phyloP scores from a whole-genome alignment of 2,797 vertebrate species.

The Cyprinella venusta region DNA sequence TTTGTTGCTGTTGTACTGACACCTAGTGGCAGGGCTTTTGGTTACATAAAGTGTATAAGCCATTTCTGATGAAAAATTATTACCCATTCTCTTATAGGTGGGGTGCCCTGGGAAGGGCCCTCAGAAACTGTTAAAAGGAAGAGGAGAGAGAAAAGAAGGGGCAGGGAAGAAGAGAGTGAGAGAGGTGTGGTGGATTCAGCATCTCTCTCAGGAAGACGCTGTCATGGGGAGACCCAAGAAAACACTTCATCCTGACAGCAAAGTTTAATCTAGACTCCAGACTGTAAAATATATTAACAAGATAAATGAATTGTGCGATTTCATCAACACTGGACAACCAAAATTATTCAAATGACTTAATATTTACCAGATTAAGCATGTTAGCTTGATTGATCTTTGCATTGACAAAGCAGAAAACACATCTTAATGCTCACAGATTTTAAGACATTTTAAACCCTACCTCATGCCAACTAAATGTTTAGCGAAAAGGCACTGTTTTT shows the following conservation, averaged over 20 bases:
- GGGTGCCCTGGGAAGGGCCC: constrained; percentile 60
- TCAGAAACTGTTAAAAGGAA: constrained; percentile 51
- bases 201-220: constrained; percentile 51
- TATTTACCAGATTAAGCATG: not conserved
- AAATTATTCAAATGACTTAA: not conserved
- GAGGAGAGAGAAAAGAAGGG: constrained; percentile 50
- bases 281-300: constrained; percentile 14
- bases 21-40: constrained; percentile 30
- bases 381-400: not conserved
- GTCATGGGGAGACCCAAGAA: constrained; percentile 63
- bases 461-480: constrained; percentile 43
- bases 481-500: constrained; percentile 12
- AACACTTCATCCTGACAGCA: constrained; percentile 68
- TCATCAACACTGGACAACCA: constrained; percentile 4
- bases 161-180: constrained; percentile 16
- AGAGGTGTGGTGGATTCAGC: constrained; percentile 21
- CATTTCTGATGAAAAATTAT: not conserved
- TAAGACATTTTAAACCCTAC: constrained; percentile 28
- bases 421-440: constrained; percentile 1
- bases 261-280: not conserved
- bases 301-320: not conserved
- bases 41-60: not conserved
- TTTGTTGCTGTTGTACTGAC: constrained; percentile 19
- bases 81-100: constrained; percentile 54
- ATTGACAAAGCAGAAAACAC: constrained; percentile 8